Percentiles rank a stretch among this genome's conserved stretches.
phyloP scores from a whole-genome alignment of 2,888 invertebrate species.

The Sclerodermus sp. region DNA sequence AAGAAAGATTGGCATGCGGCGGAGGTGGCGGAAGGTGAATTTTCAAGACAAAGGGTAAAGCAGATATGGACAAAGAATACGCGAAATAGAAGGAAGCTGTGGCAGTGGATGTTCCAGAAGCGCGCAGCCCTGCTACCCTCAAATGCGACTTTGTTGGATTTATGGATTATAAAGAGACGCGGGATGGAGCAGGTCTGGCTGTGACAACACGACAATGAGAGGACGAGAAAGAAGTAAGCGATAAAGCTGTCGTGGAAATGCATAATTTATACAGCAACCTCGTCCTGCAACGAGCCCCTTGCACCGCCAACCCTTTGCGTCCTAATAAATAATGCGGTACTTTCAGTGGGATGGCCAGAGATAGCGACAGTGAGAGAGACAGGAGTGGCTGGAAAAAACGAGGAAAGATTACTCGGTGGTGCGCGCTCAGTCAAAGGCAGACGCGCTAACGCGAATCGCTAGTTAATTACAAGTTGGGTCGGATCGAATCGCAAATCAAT shows the following conservation, averaged over 20 bases:
- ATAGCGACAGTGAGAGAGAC: slow-evolving; percentile 6
- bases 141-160: slow-evolving; percentile 50
- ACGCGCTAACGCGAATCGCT: no score
- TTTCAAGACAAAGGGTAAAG: slow-evolving; percentile 43
- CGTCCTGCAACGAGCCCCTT: slow-evolving; percentile 10
- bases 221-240: slow-evolving; percentile 47
- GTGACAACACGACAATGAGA: slow-evolving; percentile 52
- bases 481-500: no score
- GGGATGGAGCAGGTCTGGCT: slow-evolving; percentile 37
- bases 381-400: slow-evolving; percentile 1
- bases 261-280: slow-evolving; percentile 45
- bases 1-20: slow-evolving; percentile 4
- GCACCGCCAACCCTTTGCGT: slow-evolving; percentile 27
- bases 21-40: slow-evolving; percentile 29
- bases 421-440: no score
- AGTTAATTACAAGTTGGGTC: no score
- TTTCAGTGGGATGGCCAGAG: slow-evolving; percentile 12
- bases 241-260: slow-evolving; percentile 46
- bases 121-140: slow-evolving; percentile 26
- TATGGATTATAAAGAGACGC: slow-evolving; percentile 51
- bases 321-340: slow-evolving; percentile 34
- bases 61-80: slow-evolving; percentile 39
- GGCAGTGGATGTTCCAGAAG: slow-evolving; percentile 27
- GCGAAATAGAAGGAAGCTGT: slow-evolving; percentile 26
- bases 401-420: background rate